Percentiles rank a stretch among this genome's conserved stretches.
These are phyloP conservation scores for Shinisaurus crocodilurus DNA, from an alignment of 2,113 vertebrate species.

Conservation along the genomic window DNA sequence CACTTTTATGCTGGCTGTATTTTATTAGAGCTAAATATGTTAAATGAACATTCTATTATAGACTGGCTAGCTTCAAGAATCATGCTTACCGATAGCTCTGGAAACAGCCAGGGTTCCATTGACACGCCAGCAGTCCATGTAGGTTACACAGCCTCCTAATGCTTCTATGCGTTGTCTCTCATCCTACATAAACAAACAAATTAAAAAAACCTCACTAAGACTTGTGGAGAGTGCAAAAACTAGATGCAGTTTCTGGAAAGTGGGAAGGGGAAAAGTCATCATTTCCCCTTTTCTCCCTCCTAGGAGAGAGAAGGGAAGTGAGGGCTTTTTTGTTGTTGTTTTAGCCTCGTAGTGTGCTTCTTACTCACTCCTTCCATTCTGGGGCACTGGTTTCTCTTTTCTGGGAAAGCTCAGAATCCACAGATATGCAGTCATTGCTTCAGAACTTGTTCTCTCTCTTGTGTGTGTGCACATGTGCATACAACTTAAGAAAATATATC, in stretches of 20 bases:
- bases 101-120: slow-evolving; percentile 98
- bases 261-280: neutral
- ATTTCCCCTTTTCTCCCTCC: too few relatives aligned
- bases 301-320: too few relatives aligned
- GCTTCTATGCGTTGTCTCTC: slow-evolving; percentile 91
- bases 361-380: neutral
- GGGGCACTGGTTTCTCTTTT: neutral
- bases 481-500: neutral
- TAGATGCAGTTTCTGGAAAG: neutral
- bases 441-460: too few relatives aligned
- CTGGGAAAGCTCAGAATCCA: neutral
- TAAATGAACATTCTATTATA: neutral
- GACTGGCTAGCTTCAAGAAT: neutral
- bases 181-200: slow-evolving; percentile 78
- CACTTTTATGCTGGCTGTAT: neutral
- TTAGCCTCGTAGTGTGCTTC: neutral
- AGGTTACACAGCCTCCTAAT: slow-evolving; percentile 91
- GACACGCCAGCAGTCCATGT: slow-evolving; percentile 96
- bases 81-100: slow-evolving; percentile 91
- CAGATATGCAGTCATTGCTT: neutral
- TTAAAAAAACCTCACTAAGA: neutral
- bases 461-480: neutral
- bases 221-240: neutral
- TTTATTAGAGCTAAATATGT: neutral
- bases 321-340: neutral